Evolutionary conservation across 2,888 invertebrate genomes (phyloP).

Genomic region (Dorcus hopei): DNA sequence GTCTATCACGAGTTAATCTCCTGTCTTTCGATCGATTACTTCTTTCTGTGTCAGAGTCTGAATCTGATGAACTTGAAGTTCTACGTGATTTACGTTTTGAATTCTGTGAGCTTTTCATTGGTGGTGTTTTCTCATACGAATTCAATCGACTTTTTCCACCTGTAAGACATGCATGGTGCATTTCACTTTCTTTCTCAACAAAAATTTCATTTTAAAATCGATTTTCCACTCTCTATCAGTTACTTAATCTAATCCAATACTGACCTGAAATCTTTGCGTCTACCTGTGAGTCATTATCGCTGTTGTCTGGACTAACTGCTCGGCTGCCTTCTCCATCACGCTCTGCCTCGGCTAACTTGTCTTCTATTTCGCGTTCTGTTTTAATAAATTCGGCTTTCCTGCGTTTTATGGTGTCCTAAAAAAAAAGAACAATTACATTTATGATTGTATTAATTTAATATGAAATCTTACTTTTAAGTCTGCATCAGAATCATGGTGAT

Average conservation of each 20-base stretch:
- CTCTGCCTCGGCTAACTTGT: constrained; percentile 63
- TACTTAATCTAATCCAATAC: constrained; percentile 29
- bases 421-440: constrained; percentile 2
- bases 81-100: constrained; percentile 20
- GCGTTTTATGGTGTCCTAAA: constrained; percentile 54
- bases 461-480: constrained; percentile 64
- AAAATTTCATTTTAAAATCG: neutral
- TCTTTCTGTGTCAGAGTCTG: constrained; percentile 22
- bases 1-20: constrained; percentile 12
- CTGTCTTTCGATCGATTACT: constrained; percentile 15
- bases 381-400: constrained; percentile 66
- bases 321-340: constrained; percentile 47
- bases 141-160: constrained; percentile 14
- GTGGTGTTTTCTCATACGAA: constrained; percentile 16
- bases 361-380: constrained; percentile 75
- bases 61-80: constrained; percentile 22
- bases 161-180: constrained; percentile 11
- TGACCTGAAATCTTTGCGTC: constrained; percentile 45
- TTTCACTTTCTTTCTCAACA: neutral
- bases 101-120: constrained; percentile 9
- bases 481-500: constrained; percentile 59
- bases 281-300: constrained; percentile 49
- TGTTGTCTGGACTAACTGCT: constrained; percentile 48
- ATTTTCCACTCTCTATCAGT: constrained; percentile 2
- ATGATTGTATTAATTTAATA: neutral